Evolutionary conservation across 2,888 invertebrate genomes (phyloP).

Genomic region (Galerucella nymphaeae): DNA sequence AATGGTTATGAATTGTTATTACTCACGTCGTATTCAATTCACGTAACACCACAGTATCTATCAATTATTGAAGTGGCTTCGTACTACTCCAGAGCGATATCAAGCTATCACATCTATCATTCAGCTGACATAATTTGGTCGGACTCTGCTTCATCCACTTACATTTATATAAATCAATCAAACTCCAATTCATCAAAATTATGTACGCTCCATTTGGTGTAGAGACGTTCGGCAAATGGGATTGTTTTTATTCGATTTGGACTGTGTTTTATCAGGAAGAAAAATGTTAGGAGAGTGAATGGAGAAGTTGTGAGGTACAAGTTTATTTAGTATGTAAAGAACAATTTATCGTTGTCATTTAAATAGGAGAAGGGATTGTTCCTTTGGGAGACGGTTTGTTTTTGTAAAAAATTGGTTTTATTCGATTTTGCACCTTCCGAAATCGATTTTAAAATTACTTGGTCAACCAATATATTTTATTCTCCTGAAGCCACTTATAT

Average conservation of each 20-base stretch:
- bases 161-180: conserved; percentile 57
- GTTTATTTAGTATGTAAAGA: conserved; percentile 20
- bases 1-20: no score
- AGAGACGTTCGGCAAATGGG: conserved; percentile 21
- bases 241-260: conserved; percentile 24
- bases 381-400: not conserved
- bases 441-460: not conserved
- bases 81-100: conserved; percentile 22
- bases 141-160: conserved; percentile 53
- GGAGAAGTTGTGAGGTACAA: conserved; percentile 2
- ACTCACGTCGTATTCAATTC: no score
- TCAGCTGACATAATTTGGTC: conserved; percentile 48
- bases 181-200: conserved; percentile 55
- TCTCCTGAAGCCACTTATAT: not conserved
- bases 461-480: not conserved
- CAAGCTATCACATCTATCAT: conserved; percentile 54
- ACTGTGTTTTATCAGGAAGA: conserved; percentile 15
- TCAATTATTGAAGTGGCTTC: not conserved
- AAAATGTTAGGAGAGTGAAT: conserved; percentile 10
- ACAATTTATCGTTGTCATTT: conserved; percentile 19
- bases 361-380: not conserved
- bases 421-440: not conserved
- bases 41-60: no score
- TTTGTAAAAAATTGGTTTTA: not conserved
- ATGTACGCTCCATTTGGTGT: conserved; percentile 40